A percentile compares a stretch with the other conserved stretches of the same genome.
phyloP scores from a whole-genome alignment of 2,797 vertebrate genomes.

The Lindbergichthys nudifrons region DNA sequence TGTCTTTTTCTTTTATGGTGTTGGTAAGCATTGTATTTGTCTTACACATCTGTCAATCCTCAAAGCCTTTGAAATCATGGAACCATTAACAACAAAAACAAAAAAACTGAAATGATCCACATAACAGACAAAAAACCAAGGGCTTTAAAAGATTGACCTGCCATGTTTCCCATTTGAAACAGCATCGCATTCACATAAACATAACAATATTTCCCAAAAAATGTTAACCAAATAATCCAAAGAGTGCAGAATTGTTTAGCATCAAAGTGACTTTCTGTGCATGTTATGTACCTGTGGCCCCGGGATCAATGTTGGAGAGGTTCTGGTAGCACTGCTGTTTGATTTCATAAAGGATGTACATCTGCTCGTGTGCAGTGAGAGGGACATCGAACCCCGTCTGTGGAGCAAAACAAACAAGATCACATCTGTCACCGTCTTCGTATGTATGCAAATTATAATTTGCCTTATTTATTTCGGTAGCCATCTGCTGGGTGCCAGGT shows the following conservation, averaged over 20 bases:
- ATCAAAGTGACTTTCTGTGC: not conserved
- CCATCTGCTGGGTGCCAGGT: not conserved
- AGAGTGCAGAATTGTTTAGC: no score
- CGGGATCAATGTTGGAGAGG: constrained; percentile 82
- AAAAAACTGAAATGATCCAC: not conserved
- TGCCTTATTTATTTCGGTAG: not conserved
- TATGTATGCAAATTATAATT: not conserved
- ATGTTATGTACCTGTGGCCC: constrained; percentile 75
- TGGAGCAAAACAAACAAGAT: constrained; percentile 48
- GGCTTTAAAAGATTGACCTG: not conserved
- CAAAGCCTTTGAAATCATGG: not conserved
- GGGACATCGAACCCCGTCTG: constrained; percentile 85
- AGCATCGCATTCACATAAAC: not conserved
- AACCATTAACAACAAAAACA: no score
- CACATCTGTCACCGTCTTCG: not conserved
- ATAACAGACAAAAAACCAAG: not conserved
- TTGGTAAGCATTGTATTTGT: not conserved
- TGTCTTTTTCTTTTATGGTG: not conserved
- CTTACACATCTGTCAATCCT: not conserved
- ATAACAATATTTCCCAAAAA: not conserved
- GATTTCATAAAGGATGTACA: constrained; percentile 88
- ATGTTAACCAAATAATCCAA: not conserved
- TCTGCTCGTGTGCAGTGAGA: constrained; percentile 89
- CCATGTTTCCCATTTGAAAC: not conserved
- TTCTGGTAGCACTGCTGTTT: constrained; percentile 90